Percentiles rank a stretch among this genome's conserved stretches.
Conservation (phyloP, 2,797 vertebrate species). For the Pseudocheirus occidentalis region DNA sequence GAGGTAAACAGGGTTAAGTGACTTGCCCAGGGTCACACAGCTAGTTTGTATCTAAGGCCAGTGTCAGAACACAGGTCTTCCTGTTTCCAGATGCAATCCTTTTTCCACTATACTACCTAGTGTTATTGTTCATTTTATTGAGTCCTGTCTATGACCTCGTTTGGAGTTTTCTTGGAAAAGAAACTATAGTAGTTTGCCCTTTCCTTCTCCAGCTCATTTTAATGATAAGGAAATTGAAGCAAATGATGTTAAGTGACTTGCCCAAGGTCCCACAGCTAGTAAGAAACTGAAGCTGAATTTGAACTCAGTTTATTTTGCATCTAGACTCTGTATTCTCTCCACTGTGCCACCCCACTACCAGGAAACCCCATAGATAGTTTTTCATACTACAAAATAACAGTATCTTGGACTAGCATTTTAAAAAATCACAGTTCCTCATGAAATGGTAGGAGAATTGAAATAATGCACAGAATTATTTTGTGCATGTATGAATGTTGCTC, state of each 20-base stretch:
- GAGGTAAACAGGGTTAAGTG: background rate
- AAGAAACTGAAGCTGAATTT: background rate
- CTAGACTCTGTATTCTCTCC: background rate
- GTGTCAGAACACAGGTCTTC: too few relatives aligned
- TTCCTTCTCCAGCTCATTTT: background rate
- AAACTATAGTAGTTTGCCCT: background rate
- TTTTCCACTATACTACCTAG: too few relatives aligned
- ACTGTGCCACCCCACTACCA: background rate
- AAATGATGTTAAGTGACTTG: background rate
- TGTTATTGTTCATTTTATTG: too few relatives aligned
- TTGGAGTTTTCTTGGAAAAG: background rate
- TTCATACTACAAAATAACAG: slow-evolving; percentile 12
- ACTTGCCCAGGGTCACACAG: too few relatives aligned
- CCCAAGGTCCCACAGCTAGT: background rate
- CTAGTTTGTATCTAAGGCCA: too few relatives aligned
- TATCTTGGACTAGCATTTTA: slow-evolving; percentile 4
- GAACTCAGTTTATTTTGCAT: background rate
- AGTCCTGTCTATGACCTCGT: too few relatives aligned
- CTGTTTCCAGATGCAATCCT: too few relatives aligned
- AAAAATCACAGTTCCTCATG: background rate
- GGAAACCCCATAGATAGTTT: background rate
- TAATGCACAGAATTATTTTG: background rate
- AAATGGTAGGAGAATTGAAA: background rate
- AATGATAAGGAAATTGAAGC: background rate
- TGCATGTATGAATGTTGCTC: background rate